Percentiles rank a stretch among this genome's conserved stretches.
Evolutionary conservation across 2,888 invertebrate species (phyloP).

Genomic region (Auanema sp.): DNA sequence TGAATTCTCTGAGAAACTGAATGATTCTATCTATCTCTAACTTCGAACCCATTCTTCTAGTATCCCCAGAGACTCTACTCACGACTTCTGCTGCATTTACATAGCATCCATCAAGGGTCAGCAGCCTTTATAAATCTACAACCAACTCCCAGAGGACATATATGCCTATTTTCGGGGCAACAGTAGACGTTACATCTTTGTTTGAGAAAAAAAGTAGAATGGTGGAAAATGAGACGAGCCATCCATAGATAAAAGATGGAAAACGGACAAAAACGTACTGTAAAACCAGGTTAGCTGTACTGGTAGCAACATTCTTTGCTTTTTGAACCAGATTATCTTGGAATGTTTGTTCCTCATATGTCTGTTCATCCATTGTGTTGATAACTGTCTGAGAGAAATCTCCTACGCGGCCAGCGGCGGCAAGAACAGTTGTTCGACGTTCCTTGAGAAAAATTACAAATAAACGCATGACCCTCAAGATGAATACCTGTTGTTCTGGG

Average conservation of each 20-base stretch:
- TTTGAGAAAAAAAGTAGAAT: not conserved
- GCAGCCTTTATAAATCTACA: not conserved
- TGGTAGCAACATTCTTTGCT: slow-evolving; percentile 96
- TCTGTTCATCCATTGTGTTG: slow-evolving; percentile 85
- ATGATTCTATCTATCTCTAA: not conserved
- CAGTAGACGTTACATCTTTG: no score
- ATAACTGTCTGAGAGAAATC: slow-evolving; percentile 83
- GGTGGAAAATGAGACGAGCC: not conserved
- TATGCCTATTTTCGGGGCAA: no score
- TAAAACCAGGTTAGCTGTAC: slow-evolving; percentile 91
- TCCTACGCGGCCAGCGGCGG: slow-evolving; percentile 92
- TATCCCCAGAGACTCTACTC: slow-evolving; percentile 1
- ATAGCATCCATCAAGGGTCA: slow-evolving; percentile 21
- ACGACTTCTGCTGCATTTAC: slow-evolving; percentile 15
- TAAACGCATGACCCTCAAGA: not conserved
- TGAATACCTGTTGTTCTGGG: slow-evolving; percentile 75
- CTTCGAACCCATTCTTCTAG: not conserved
- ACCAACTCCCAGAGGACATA: not conserved
- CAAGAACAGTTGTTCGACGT: slow-evolving; percentile 87
- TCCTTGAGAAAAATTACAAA: slow-evolving; percentile 22
- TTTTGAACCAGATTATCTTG: slow-evolving; percentile 84
- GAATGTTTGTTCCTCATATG: slow-evolving; percentile 69
- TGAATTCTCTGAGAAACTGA: not conserved
- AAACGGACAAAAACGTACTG: slow-evolving; percentile 28
- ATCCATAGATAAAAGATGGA: not conserved